phyloP scores from a whole-genome alignment of 2,888 invertebrate genomes.

The Andrena bucephala region DNA sequence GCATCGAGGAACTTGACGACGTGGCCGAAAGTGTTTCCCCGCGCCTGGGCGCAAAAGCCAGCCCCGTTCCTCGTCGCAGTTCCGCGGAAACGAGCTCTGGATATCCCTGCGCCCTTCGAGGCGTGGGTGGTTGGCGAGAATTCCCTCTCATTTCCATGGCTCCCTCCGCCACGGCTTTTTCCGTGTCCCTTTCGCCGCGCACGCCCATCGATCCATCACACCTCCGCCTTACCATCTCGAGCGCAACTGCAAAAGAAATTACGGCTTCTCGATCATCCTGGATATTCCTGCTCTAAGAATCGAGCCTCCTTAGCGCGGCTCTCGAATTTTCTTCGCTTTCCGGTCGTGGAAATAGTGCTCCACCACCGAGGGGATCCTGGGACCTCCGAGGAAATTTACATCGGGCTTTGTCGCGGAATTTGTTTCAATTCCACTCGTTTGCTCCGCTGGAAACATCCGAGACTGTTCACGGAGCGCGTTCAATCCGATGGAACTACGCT shows the following conservation, averaged over 20 bases:
- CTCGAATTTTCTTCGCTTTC: not conserved
- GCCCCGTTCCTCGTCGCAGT: slow-evolving; percentile 22
- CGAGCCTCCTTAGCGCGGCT: not conserved
- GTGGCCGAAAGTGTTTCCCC: slow-evolving; percentile 29
- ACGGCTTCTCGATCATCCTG: slow-evolving; percentile 24
- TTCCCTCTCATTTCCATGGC: slow-evolving; percentile 48
- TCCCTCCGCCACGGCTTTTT: slow-evolving; percentile 16
- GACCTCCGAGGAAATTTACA: not conserved
- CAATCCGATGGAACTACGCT: too few species aligned
- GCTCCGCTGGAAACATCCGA: not conserved
- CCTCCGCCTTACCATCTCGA: not conserved
- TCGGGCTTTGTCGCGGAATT: not conserved
- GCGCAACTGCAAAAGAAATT: slow-evolving; percentile 17
- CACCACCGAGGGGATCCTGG: not conserved
- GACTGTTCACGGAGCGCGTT: too few species aligned
- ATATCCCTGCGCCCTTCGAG: slow-evolving; percentile 44
- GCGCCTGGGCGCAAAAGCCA: not conserved
- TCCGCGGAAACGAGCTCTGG: slow-evolving; percentile 22
- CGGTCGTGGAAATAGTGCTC: not conserved
- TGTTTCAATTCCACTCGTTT: slow-evolving; percentile 10
- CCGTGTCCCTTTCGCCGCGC: slow-evolving; percentile 7
- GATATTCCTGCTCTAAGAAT: not conserved
- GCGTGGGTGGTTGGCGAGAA: slow-evolving; percentile 12
- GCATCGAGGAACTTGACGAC: slow-evolving; percentile 51
- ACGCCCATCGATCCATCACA: slow-evolving; percentile 9